Percentiles rank a stretch among this genome's conserved stretches.
Evolutionary conservation across 2,888 invertebrate genomes (phyloP).

Genomic region (Drosophila vallismaia): DNA sequence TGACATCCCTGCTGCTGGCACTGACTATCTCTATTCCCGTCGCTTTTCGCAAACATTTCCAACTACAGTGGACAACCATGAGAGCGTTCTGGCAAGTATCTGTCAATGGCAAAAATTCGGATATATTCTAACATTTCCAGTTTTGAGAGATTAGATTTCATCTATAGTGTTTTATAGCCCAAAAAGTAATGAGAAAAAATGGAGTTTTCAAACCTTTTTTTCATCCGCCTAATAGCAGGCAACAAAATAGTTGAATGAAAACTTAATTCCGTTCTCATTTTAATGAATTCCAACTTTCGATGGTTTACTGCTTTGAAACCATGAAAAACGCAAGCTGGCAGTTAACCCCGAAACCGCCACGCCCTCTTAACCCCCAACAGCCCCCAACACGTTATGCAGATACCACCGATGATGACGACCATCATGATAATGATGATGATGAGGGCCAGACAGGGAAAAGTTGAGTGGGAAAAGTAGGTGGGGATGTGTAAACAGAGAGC

Average conservation of each 20-base stretch:
- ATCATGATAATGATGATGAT: conserved; percentile 30
- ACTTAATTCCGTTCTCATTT: background rate
- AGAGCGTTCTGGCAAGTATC: background rate
- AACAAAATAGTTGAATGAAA: background rate
- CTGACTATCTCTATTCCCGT: conserved; percentile 9
- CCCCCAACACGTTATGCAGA: conserved; percentile 62
- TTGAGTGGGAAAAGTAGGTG: conserved; percentile 10
- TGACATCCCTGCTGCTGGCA: conserved; percentile 34
- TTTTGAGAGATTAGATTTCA: background rate
- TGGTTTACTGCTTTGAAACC: conserved; percentile 50
- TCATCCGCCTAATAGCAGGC: background rate
- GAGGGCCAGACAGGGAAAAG: conserved; percentile 36
- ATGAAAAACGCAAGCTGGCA: conserved; percentile 64
- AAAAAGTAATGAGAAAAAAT: background rate
- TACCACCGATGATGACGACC: conserved; percentile 36
- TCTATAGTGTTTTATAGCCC: background rate
- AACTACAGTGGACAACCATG: conserved; percentile 43
- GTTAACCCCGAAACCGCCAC: conserved; percentile 47
- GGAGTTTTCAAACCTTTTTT: background rate
- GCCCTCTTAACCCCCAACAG: conserved; percentile 22
- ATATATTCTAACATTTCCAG: background rate
- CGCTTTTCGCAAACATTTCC: conserved; percentile 32
- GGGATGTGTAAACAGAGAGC: conserved; percentile 31
- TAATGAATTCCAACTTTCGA: conserved; percentile 1
- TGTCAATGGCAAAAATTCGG: background rate